Conservation (phyloP, 2,113 vertebrate species). For the Epinephelus cyanopodus region DNA sequence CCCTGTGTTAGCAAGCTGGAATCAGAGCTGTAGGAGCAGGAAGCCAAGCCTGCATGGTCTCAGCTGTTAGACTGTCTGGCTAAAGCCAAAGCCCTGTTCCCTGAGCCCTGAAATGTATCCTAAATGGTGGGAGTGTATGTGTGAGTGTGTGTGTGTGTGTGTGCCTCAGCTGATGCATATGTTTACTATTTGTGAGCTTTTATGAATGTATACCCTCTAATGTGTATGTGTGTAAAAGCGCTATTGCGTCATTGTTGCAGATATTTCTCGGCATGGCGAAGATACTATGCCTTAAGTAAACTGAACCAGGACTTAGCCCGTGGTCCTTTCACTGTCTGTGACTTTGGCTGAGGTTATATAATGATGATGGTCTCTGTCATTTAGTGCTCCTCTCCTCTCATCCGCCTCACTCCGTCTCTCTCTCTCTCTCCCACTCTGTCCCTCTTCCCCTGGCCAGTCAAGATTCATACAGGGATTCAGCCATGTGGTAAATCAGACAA, state of each 20-base stretch:
- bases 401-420: conserved; percentile 35
- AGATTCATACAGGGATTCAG: conserved; percentile 78
- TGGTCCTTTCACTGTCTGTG: conserved; percentile 24
- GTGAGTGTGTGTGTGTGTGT: conserved; percentile 3
- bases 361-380: conserved; percentile 66
- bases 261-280: not conserved
- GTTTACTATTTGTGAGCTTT: conserved; percentile 22
- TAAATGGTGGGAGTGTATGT: conserved; percentile 51
- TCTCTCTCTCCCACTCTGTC: conserved; percentile 11
- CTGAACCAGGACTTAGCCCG: conserved; percentile 1
- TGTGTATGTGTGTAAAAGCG: not conserved
- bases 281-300: conserved; percentile 9
- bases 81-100: conserved; percentile 48
- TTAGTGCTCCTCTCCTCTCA: conserved; percentile 46
- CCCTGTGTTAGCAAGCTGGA: conserved; percentile 48
- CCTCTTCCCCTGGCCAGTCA: conserved; percentile 59
- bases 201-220: not conserved
- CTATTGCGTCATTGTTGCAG: not conserved
- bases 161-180: conserved; percentile 31
- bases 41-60: conserved; percentile 53
- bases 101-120: conserved; percentile 66
- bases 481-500: conserved; percentile 84
- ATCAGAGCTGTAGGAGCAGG: conserved; percentile 52
- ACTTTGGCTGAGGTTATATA: conserved; percentile 63
- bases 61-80: conserved; percentile 61